phyloP scores from a whole-genome alignment of 2,888 invertebrate genomes.

The Incurvaria masculella region DNA sequence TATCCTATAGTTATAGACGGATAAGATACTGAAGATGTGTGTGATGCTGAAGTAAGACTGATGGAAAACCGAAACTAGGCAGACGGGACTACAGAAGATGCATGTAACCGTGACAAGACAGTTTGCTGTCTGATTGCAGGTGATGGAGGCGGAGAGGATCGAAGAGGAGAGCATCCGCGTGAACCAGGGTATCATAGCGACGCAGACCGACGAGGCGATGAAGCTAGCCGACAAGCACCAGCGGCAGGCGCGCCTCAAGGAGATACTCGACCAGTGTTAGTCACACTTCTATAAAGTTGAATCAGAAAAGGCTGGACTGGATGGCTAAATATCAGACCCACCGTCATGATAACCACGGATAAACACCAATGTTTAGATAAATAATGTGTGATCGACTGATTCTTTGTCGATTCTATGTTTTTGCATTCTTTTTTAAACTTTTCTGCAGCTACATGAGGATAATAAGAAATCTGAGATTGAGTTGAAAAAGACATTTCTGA shows the following conservation, averaged over 20 bases:
- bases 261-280: conserved; percentile 54
- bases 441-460: too few species aligned
- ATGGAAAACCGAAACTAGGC: not conserved
- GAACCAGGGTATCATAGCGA: conserved; percentile 60
- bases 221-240: conserved; percentile 54
- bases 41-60: not conserved
- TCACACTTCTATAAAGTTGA: not conserved
- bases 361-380: not conserved
- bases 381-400: too few species aligned
- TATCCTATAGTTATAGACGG: too few species aligned
- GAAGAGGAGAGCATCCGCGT: conserved; percentile 64
- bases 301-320: not conserved
- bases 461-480: too few species aligned
- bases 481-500: too few species aligned
- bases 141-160: conserved; percentile 62
- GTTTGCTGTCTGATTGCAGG: conserved; percentile 25
- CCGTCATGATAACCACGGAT: not conserved
- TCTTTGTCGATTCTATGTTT: too few species aligned
- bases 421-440: too few species aligned
- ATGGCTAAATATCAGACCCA: not conserved
- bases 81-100: too few species aligned
- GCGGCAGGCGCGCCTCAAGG: conserved; percentile 52
- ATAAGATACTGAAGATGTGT: not conserved
- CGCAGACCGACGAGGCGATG: conserved; percentile 62
- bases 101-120: too few species aligned